Base-by-base conservation (phyloP, 1,140 invertebrate species). In the Melitaea cinxia region DNA sequence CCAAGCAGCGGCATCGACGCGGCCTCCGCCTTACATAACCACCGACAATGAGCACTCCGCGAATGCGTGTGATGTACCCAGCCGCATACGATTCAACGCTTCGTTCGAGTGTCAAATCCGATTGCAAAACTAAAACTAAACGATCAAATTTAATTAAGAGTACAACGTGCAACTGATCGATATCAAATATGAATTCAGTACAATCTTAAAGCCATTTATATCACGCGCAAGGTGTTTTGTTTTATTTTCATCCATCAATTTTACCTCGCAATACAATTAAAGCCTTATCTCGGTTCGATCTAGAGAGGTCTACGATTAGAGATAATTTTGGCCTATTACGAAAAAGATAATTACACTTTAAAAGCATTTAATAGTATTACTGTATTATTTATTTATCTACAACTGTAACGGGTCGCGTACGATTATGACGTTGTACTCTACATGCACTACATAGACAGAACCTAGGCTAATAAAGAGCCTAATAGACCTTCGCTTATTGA, bases 1-100 rank as follows among this genome's bases (percentile, higher is more conserved):
- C 85, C 79, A 55, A 82, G 75, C 84, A 81, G 76, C 80, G 75
- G 75, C 82, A 83, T 78, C 85, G 83, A 75, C 81, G 86, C 83
- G 85, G 85, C 86, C 85, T 88, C 88, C 78, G 79, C 80, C 88
- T 91, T 89, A 89, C 86, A 89, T 89, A 91, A 91, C 84, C 82
- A 88, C 62, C 88, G 81, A 88, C 88, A 88, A 89, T 84, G 75
- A 86, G 73, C 77, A 80, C 73, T 82, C 72, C 64, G 73, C 77
- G 68, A 85, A 83, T 83, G 81, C 82, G 83, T 85, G 80, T 73
- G 78, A 83, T 85, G 79, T 85, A 81, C 83, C 72, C 69, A 66
- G 71, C 70, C 59, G 42, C 70, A 73, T 72, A 67, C 70, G 55
- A 57, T 64, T 57, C 50, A 55, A 64, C 55, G 47, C 47, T 26